phyloP scores from a whole-genome alignment of 2,113 vertebrate species.

The Numida meleagris region DNA sequence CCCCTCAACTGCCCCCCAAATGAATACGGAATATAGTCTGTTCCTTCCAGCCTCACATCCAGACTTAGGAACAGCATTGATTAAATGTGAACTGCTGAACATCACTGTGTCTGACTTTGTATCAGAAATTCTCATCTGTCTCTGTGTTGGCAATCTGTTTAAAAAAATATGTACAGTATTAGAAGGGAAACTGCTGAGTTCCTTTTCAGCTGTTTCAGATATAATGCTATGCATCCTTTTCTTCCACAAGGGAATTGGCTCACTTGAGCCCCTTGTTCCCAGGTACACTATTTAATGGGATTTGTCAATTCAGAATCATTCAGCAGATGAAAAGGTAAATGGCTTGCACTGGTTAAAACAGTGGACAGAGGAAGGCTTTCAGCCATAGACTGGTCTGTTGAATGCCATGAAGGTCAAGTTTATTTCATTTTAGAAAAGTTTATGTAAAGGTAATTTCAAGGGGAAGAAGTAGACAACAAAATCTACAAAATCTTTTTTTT shows the following conservation, averaged over 20 bases:
- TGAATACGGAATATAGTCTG: not conserved
- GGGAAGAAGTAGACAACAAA: not conserved
- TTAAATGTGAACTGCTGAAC: not conserved
- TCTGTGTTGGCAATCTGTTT: not conserved
- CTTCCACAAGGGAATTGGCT: accelerated
- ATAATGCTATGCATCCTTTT: not conserved
- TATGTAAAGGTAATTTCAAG: not conserved
- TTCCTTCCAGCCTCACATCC: not conserved
- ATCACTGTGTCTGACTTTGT: not conserved
- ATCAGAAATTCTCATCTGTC: not conserved
- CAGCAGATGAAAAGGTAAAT: not conserved
- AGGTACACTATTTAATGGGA: not conserved
- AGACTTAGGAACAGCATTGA: not conserved
- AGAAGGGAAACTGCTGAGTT: not conserved
- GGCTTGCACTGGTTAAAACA: accelerated
- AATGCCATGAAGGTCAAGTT: not conserved
- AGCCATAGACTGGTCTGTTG: not conserved
- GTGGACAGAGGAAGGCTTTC: not conserved
- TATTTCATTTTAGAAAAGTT: not conserved
- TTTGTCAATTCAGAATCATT: not conserved
- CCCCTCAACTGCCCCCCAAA: not conserved
- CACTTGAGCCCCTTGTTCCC: not conserved
- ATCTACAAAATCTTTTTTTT: accelerated
- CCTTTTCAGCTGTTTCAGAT: not conserved
- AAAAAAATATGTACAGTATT: not conserved